Conservation (phyloP, 2,888 invertebrate species). For the Agonopterix subpropinquella region DNA sequence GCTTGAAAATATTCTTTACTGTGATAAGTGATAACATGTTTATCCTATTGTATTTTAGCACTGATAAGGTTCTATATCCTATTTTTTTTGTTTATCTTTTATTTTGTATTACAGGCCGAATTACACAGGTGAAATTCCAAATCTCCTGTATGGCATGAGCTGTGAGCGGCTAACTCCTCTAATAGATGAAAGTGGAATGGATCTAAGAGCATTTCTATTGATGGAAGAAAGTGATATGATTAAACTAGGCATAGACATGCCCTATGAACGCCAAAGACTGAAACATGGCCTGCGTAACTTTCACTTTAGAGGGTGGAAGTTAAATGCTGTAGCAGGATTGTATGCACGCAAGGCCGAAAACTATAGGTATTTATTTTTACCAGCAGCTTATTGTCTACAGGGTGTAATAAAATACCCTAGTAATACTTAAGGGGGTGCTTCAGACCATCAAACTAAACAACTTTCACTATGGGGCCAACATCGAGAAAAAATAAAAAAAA, state of each 20-base stretch:
- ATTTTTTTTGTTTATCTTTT: neutral
- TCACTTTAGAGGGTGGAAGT: slow-evolving; percentile 74
- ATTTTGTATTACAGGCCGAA: slow-evolving; percentile 47
- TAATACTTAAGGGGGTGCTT: too few relatives aligned
- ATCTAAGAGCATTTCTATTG: slow-evolving; percentile 73
- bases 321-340: slow-evolving; percentile 58
- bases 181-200: slow-evolving; percentile 65
- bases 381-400: too few relatives aligned
- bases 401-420: too few relatives aligned
- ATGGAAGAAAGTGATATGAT: slow-evolving; percentile 75
- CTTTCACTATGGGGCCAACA: too few relatives aligned
- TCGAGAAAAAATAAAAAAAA: too few relatives aligned
- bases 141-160: slow-evolving; percentile 76
- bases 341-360: slow-evolving; percentile 49
- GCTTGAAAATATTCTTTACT: too few relatives aligned
- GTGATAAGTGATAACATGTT: too few relatives aligned
- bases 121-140: slow-evolving; percentile 70
- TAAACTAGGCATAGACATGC: slow-evolving; percentile 74
- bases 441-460: too few relatives aligned
- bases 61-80: too few relatives aligned
- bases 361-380: slow-evolving; percentile 48
- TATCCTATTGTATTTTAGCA: too few relatives aligned
- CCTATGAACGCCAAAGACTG: slow-evolving; percentile 76
- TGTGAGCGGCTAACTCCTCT: slow-evolving; percentile 65
- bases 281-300: slow-evolving; percentile 71